These are phyloP conservation scores for Madoqua kirkii DNA, from an alignment of 2,113 vertebrate species.

Conservation along the genomic window DNA sequence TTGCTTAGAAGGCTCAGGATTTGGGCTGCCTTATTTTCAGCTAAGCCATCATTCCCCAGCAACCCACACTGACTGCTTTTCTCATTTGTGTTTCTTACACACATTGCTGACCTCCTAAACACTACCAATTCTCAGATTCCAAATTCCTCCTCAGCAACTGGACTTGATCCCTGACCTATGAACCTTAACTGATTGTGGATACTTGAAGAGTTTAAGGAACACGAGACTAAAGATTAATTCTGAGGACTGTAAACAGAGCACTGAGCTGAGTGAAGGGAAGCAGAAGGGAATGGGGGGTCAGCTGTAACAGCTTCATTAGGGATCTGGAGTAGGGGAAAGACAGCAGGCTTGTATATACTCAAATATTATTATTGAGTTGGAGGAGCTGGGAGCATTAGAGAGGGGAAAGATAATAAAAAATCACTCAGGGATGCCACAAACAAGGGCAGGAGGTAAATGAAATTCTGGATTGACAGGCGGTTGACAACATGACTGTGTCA, in stretches of 20 bases:
- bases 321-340: not conserved
- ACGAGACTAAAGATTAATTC: not conserved
- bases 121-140: not conserved
- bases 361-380: not conserved
- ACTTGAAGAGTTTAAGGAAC: slow-evolving; percentile 20
- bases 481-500: not conserved
- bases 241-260: slow-evolving; percentile 4
- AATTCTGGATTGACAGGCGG: not conserved
- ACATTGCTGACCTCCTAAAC: not conserved
- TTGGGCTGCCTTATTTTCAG: not conserved
- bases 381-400: not conserved
- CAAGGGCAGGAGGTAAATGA: slow-evolving; percentile 33
- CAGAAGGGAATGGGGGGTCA: not conserved
- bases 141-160: not conserved
- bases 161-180: not conserved
- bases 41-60: slow-evolving; percentile 3
- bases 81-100: slow-evolving; percentile 9
- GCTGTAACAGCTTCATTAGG: not conserved
- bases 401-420: not conserved
- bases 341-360: not conserved
- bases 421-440: not conserved
- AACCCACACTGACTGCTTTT: not conserved
- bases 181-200: not conserved
- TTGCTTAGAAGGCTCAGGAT: not conserved
- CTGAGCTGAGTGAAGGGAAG: not conserved